These are phyloP conservation scores for Ectemnius lituratus DNA, from an alignment of 2,888 invertebrate species.

Conservation along the genomic window DNA sequence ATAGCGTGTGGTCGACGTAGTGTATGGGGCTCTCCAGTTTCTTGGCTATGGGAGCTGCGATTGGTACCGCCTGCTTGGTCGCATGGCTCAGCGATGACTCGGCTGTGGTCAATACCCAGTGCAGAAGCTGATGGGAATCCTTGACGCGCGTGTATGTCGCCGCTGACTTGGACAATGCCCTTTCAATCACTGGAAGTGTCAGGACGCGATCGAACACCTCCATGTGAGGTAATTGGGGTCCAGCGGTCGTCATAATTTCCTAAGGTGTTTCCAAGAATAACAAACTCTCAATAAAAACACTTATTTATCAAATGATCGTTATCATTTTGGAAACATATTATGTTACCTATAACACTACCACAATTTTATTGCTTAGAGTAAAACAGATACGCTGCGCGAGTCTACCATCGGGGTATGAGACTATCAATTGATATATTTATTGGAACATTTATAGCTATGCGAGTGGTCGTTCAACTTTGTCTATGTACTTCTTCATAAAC, in stretches of 20 bases:
- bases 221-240: constrained; percentile 65
- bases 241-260: constrained; percentile 55
- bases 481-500: too few species aligned
- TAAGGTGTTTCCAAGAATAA: neutral
- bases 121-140: constrained; percentile 75
- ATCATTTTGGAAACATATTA: too few species aligned
- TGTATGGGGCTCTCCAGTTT: constrained; percentile 80
- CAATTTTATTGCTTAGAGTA: too few species aligned
- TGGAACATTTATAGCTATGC: too few species aligned
- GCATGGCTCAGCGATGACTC: constrained; percentile 79
- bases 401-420: too few species aligned
- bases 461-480: too few species aligned
- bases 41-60: constrained; percentile 81
- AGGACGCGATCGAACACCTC: constrained; percentile 69
- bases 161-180: constrained; percentile 67
- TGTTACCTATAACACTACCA: too few species aligned
- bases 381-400: too few species aligned
- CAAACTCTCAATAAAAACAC: too few species aligned
- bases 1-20: constrained; percentile 83
- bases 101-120: constrained; percentile 83
- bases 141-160: constrained; percentile 70
- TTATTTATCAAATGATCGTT: too few species aligned
- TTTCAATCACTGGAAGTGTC: constrained; percentile 69
- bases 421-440: too few species aligned
- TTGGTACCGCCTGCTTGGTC: constrained; percentile 78